Conservation (phyloP, 2,888 invertebrate genomes). For the Norana najaformis region DNA sequence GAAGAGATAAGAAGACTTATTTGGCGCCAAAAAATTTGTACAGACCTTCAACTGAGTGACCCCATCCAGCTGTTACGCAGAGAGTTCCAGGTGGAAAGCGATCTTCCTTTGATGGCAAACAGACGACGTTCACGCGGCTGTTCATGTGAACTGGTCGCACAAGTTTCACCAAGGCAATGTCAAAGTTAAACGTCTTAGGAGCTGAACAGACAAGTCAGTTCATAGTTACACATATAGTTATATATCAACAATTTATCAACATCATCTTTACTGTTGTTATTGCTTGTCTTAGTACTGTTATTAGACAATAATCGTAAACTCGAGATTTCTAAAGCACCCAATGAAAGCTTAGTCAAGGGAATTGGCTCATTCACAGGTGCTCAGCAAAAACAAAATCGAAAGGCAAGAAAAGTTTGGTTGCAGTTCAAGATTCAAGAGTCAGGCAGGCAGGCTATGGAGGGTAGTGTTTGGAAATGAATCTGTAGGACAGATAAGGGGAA, state of each 20-base stretch:
- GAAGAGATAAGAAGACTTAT: no score
- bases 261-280: background rate
- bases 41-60: constrained; percentile 47
- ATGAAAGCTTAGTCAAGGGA: no score
- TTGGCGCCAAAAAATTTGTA: no score
- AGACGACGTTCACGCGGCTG: constrained; percentile 48
- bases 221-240: background rate
- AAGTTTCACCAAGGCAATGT: constrained; percentile 53
- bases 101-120: constrained; percentile 47
- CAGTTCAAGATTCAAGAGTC: no score
- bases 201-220: constrained; percentile 5
- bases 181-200: constrained; percentile 44
- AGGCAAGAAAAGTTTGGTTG: no score
- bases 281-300: background rate
- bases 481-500: no score
- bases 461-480: no score
- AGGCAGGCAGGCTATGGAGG: no score
- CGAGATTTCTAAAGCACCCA: no score
- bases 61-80: constrained; percentile 56
- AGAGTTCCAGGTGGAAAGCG: constrained; percentile 44
- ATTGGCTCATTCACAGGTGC: no score
- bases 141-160: constrained; percentile 44
- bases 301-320: background rate
- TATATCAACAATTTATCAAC: background rate
- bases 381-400: no score